These are phyloP conservation scores for Sylvilagus floridanus DNA, from an alignment of 2,797 vertebrate genomes.

Conservation along the genomic window DNA sequence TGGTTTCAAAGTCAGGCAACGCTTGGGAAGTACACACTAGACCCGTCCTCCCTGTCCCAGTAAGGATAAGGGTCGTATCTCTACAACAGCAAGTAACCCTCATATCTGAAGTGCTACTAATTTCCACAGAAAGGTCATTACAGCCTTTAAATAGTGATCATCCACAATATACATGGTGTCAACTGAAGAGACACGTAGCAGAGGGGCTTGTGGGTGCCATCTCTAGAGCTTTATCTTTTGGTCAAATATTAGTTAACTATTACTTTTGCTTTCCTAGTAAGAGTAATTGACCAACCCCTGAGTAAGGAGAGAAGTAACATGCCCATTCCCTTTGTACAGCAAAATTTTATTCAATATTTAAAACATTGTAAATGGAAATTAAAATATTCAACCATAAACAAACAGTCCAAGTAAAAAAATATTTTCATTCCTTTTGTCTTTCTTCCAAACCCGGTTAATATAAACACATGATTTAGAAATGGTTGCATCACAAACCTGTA, in stretches of 20 bases:
- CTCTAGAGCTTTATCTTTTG: neutral
- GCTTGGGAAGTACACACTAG: neutral
- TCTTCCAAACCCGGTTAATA: neutral
- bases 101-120: too few species aligned
- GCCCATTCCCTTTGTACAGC: neutral
- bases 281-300: neutral
- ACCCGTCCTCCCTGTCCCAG: fast-evolving
- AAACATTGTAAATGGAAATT: neutral
- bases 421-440: neutral
- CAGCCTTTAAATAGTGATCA: neutral
- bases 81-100: neutral
- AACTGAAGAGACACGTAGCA: neutral
- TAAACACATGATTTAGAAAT: neutral
- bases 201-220: neutral
- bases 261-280: neutral
- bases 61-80: neutral
- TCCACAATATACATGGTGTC: neutral
- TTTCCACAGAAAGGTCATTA: neutral
- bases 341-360: neutral
- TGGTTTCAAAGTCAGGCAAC: neutral
- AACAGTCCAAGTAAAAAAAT: neutral
- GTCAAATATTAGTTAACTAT: neutral
- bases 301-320: neutral
- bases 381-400: neutral
- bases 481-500: too few species aligned